Evolutionary conservation across 2,888 invertebrate genomes (phyloP).

Genomic region (Cremastinae sp.): DNA sequence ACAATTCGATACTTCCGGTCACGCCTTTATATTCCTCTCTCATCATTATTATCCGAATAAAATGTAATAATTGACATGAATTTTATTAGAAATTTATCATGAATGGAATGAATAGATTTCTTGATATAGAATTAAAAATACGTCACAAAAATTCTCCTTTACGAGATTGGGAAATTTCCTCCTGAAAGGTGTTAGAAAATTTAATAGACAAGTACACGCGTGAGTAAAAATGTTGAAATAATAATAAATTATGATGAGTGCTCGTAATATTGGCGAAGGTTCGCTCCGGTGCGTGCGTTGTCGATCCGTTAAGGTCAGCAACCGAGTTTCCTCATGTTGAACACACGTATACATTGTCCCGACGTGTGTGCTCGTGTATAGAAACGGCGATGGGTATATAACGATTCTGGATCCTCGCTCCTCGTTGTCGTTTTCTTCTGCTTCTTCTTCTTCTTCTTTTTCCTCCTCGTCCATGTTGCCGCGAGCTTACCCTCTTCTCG

Average conservation of each 20-base stretch:
- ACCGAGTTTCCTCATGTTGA: conserved; percentile 57
- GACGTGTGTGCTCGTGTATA: conserved; percentile 12
- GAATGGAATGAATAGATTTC: too few relatives aligned
- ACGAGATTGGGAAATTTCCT: too few relatives aligned
- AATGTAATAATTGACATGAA: conserved; percentile 4
- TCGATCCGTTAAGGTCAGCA: conserved; percentile 65
- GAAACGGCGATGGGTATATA: conserved; percentile 48
- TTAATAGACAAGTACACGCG: too few relatives aligned
- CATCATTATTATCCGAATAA: too few relatives aligned
- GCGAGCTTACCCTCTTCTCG: conserved; percentile 25
- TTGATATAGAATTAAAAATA: too few relatives aligned
- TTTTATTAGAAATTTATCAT: conserved; percentile 11
- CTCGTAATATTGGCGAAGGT: conserved; percentile 53
- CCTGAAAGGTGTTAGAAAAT: too few relatives aligned
- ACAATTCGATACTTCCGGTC: conserved; percentile 48
- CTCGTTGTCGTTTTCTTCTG: conserved; percentile 34
- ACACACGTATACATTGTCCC: conserved; percentile 25
- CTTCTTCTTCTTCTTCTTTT: conserved; percentile 6
- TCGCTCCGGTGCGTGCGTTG: conserved; percentile 57
- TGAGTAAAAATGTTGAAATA: conserved; percentile 1
- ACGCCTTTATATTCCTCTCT: too few relatives aligned
- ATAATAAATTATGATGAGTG: conserved; percentile 34
- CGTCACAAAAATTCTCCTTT: too few relatives aligned
- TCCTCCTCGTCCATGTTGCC: conserved; percentile 30
- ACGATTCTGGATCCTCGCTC: conserved; percentile 47